These are phyloP conservation scores for Merops nubicus DNA, from an alignment of 2,113 vertebrate genomes.

Conservation along the genomic window DNA sequence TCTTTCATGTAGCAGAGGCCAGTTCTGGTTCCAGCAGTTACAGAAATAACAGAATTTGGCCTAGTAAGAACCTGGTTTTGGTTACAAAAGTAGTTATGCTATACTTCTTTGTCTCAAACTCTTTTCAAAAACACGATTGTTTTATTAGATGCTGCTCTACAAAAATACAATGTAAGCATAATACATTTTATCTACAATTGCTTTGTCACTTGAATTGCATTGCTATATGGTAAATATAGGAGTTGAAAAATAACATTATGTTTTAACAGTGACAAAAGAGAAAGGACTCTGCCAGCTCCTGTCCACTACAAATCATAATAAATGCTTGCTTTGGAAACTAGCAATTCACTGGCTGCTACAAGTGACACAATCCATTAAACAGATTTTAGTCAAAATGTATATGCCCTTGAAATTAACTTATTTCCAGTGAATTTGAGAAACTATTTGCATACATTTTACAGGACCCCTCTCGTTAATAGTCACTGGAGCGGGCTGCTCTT, in stretches of 20 bases:
- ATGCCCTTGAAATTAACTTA: background rate
- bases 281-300: background rate
- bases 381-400: slow-evolving; percentile 20
- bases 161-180: slow-evolving; percentile 18
- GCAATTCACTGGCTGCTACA: slow-evolving; percentile 4
- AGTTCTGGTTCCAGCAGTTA: background rate
- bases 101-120: background rate
- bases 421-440: slow-evolving; percentile 22
- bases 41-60: background rate
- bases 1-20: background rate
- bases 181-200: slow-evolving; percentile 15
- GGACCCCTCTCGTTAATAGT: background rate
- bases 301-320: background rate
- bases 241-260: background rate
- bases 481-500: background rate
- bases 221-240: background rate
- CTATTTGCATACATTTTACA: background rate
- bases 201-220: background rate
- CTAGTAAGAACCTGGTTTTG: background rate
- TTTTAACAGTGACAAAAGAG: background rate
- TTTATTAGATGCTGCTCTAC: background rate
- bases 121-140: background rate
- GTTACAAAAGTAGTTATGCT: background rate
- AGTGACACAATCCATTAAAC: slow-evolving; percentile 45
- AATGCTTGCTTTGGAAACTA: slow-evolving; percentile 33